phyloP scores from a whole-genome alignment of 2,888 invertebrate genomes.

The Xestobium rufovillosum region DNA sequence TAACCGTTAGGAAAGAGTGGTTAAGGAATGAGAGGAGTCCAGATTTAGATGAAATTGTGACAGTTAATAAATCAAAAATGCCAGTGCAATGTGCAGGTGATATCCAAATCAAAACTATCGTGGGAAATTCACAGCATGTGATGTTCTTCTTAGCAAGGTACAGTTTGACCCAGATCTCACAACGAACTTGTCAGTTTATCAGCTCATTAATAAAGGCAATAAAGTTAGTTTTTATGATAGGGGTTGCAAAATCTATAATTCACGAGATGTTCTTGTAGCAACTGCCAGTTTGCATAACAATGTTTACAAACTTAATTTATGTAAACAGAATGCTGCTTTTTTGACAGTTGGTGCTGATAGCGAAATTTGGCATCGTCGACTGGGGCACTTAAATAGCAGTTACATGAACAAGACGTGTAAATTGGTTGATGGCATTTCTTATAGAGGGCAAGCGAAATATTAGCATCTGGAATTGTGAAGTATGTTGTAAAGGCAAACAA shows the following conservation, averaged over 20 bases:
- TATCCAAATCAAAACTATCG: conserved; percentile 20
- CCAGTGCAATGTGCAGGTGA: conserved; percentile 21
- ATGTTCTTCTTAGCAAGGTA: conserved; percentile 19
- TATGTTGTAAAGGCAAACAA: conserved; percentile 29
- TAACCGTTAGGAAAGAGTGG: too few species aligned
- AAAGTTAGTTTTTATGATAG: conserved; percentile 19
- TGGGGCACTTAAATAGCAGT: conserved; percentile 18
- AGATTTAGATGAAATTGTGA: conserved; percentile 19
- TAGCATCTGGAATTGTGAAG: conserved; percentile 11
- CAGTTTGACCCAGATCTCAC: conserved; percentile 23
- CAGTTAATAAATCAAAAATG: conserved; percentile 21
- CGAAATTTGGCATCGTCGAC: conserved; percentile 21
- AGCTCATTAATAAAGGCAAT: conserved; percentile 26
- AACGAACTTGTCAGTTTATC: conserved; percentile 26
- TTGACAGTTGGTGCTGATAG: conserved; percentile 6
- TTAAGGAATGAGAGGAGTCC: too few species aligned
- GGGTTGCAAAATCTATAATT: conserved; percentile 20
- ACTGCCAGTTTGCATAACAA: conserved; percentile 19
- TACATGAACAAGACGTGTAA: conserved; percentile 16
- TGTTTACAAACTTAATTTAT: conserved; percentile 22
- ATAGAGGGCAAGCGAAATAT: conserved; percentile 12
- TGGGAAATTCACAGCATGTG: conserved; percentile 12
- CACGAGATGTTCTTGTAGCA: conserved; percentile 16
- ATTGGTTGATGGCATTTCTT: conserved; percentile 14
- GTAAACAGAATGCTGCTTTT: too few species aligned